phyloP scores from a whole-genome alignment of 2,797 vertebrate genomes.

The Molossus alvarezi region DNA sequence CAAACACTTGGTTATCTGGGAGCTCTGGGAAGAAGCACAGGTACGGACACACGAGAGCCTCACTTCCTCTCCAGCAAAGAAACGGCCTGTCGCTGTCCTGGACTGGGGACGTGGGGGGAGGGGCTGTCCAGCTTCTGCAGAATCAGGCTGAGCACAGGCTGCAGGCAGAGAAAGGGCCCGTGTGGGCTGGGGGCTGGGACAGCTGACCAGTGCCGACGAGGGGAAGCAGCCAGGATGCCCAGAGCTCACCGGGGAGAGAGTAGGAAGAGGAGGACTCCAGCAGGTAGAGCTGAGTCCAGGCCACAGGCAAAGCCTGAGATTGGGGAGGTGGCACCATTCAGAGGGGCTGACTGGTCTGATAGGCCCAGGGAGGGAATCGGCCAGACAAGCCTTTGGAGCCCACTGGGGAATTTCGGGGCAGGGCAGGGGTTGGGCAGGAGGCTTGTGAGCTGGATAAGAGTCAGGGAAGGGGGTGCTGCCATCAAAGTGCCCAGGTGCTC shows the following conservation, averaged over 20 bases:
- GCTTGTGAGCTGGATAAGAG: neutral
- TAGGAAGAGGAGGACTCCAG: neutral
- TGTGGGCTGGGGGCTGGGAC: neutral
- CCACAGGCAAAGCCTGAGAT: neutral
- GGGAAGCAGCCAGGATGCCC: neutral
- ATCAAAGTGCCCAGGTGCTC: neutral
- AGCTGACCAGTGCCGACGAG: neutral
- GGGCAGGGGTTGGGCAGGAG: neutral
- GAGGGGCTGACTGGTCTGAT: neutral
- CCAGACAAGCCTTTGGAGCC: neutral
- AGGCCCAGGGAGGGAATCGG: neutral
- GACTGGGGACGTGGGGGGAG: neutral
- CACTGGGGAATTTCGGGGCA: rapidly evolving
- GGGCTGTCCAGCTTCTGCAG: neutral
- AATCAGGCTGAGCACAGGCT: neutral
- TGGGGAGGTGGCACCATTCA: neutral
- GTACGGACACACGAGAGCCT: neutral
- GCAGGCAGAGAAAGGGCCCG: neutral
- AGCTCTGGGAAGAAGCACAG: neutral
- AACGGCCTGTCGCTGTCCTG: neutral
- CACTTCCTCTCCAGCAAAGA: neutral
- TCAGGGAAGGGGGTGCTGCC: neutral
- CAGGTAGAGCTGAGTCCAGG: neutral
- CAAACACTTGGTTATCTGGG: neutral
- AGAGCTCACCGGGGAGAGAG: neutral